phyloP scores from a whole-genome alignment of 2,888 invertebrate species.

The Eupithecia dodoneata region DNA sequence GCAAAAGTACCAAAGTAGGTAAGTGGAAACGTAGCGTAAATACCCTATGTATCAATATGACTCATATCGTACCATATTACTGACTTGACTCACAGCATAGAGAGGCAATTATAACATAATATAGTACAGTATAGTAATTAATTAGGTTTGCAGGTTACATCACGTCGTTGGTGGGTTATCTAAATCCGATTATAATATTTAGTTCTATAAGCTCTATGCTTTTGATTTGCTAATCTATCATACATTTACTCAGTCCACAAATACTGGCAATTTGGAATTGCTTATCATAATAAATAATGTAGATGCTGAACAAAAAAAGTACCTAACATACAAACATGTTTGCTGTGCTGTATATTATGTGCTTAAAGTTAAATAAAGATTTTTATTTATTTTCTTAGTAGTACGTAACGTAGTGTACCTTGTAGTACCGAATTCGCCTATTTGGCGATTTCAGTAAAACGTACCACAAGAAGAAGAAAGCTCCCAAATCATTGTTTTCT shows the following conservation, averaged over 20 bases:
- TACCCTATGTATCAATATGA: not conserved
- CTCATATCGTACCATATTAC: not conserved
- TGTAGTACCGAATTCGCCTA: no score
- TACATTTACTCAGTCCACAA: not conserved
- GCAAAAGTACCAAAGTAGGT: not conserved
- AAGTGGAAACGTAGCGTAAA: not conserved
- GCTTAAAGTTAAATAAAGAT: no score
- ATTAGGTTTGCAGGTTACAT: not conserved
- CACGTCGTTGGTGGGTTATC: not conserved
- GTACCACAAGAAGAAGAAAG: no score
- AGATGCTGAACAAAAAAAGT: not conserved
- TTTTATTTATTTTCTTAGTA: no score
- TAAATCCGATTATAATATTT: not conserved
- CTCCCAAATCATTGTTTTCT: no score
- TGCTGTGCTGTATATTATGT: no score
- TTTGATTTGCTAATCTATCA: not conserved
- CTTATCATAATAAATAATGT: not conserved
- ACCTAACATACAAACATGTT: no score
- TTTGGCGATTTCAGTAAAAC: no score
- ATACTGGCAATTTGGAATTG: not conserved
- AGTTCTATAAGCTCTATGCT: not conserved
- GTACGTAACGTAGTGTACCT: no score
- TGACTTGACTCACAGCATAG: not conserved
- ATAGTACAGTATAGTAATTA: not conserved
- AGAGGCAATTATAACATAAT: not conserved